A percentile compares a stretch with the other conserved stretches of the same genome.
Conservation (phyloP, 1,140 invertebrate species). For the Eulimnadia texana region DNA sequence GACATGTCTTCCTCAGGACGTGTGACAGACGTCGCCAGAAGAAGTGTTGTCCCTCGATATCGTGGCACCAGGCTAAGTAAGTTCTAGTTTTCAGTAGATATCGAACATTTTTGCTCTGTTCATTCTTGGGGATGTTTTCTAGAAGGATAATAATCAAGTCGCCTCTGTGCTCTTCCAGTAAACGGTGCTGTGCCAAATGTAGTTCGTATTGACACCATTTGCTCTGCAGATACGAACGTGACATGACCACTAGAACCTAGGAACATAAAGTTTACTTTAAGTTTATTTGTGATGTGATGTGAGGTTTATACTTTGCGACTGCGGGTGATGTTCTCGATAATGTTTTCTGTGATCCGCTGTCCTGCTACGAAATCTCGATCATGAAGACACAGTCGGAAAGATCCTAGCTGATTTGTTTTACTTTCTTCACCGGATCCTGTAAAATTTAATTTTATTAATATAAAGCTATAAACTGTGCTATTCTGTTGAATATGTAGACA, state of each 20-base stretch:
- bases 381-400: conserved; percentile 13
- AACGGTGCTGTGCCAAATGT: conserved; percentile 14
- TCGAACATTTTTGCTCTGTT: conserved; percentile 11
- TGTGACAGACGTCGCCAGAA: conserved; percentile 12
- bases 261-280: neutral
- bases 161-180: conserved; percentile 12
- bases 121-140: conserved; percentile 7
- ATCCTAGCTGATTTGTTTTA: neutral
- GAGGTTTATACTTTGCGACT: conserved; percentile 14
- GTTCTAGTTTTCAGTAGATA: conserved; percentile 16
- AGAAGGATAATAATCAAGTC: conserved; percentile 11
- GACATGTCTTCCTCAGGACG: neutral
- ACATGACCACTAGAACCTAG: conserved; percentile 14
- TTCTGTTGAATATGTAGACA: neutral
- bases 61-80: conserved; percentile 15
- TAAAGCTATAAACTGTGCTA: neutral
- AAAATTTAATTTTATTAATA: neutral
- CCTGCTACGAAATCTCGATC: conserved; percentile 16
- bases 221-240: conserved; percentile 10
- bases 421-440: too few relatives aligned
- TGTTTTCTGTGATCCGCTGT: conserved; percentile 15
- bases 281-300: neutral
- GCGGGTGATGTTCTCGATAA: conserved; percentile 12
- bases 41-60: conserved; percentile 8
- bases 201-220: conserved; percentile 17